Conservation (phyloP, 2,113 vertebrate genomes). For the Plestiodon gilberti region DNA sequence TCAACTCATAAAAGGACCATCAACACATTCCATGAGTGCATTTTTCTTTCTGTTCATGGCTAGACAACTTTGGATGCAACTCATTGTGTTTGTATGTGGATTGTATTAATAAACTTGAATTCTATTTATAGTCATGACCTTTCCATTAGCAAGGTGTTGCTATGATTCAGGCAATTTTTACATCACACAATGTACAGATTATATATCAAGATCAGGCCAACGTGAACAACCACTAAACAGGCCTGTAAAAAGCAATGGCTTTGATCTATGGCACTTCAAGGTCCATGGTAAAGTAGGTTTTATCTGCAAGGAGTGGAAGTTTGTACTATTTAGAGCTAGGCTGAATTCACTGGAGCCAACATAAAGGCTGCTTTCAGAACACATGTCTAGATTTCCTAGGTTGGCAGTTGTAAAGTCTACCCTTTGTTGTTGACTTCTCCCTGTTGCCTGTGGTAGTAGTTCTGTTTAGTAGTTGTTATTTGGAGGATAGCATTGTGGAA, state of each 20-base stretch:
- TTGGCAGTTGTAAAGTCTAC: not conserved
- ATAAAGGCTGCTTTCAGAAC: not conserved
- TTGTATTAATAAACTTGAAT: too few species aligned
- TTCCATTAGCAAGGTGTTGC: not conserved
- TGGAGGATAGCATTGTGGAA: not conserved
- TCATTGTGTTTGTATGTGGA: too few species aligned
- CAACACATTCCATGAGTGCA: too few species aligned
- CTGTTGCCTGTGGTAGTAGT: not conserved
- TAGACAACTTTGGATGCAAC: too few species aligned
- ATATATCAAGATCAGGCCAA: not conserved
- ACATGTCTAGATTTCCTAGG: not conserved
- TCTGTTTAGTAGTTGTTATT: not conserved
- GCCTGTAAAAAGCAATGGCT: not conserved
- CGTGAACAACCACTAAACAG: not conserved
- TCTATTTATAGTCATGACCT: not conserved
- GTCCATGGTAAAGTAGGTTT: not conserved
- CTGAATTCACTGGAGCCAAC: not conserved
- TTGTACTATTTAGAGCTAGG: slow-evolving; percentile 24
- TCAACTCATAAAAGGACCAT: too few species aligned
- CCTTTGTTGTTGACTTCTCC: not conserved
- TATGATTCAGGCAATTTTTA: rapidly evolving
- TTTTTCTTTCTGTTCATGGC: too few species aligned
- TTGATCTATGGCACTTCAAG: not conserved
- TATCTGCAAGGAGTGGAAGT: not conserved
- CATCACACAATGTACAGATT: rapidly evolving